Evolutionary conservation across 2,797 vertebrate species (phyloP), one percentile per base, ranked within the genome.

Genomic region (Acomys russatus): DNA sequence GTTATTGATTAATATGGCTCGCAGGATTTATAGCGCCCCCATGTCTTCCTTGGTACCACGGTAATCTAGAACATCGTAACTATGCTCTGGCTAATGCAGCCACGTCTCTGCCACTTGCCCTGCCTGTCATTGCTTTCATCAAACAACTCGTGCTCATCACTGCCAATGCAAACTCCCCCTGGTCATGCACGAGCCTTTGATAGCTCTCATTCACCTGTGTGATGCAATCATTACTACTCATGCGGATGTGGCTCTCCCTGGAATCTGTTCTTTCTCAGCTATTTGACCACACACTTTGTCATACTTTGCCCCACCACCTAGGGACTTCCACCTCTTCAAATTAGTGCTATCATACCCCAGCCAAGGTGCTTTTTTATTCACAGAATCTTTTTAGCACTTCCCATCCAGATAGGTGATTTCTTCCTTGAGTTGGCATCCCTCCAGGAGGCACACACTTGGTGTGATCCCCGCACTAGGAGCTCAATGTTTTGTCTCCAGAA

Each of bases 401-500:
- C 20, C 6, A 44, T 87, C 8, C 4, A 9, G 9, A 73, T 9
- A 77, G 80, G 33, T 77, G 83, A 63, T 90, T 80, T 76, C 68
- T 71, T 56, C 33, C 28, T n/a, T 80, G n/a, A 94, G 30, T 66
- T 85, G 54, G 6, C 44, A 38, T 76, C 30, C 23, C 28, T 77
- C 1, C 10, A 66, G 22, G 14, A 78, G 76, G 74, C 35, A 95
- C 54, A 68, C 10, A 2, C 20, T 86, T 90, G 44, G 33, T 23
- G 30, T 7, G 61, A 30, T 70, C 56, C 64, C 83, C 56, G 11
- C 33, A 59, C 30, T 20, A 9, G 49, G 5, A 3, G 51, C 70
- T 93, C 85, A 5, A 9, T 54, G n/a, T 94, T 89, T 95, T 68
- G 38, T 44, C 56, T 92, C n/a, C 59, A 80, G 79, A 84, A 88